Evolutionary conservation across 2,797 vertebrate genomes (phyloP).

Genomic region (Alectoris magna): DNA sequence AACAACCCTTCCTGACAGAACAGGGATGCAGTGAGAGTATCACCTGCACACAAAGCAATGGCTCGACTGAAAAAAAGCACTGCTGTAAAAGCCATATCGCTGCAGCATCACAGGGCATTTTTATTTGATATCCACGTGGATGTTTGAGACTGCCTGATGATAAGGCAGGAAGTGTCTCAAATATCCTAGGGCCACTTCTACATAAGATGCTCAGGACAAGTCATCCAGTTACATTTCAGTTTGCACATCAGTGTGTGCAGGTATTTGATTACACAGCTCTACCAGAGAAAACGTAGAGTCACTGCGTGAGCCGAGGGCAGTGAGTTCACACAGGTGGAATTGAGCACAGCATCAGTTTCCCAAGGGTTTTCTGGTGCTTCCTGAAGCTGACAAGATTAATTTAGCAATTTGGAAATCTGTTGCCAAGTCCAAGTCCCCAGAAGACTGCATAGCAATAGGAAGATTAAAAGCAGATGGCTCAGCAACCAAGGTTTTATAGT

Average conservation of each 20-base stretch:
- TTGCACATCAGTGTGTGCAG: background rate
- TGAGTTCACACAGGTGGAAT: constrained; percentile 61
- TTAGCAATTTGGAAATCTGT: constrained; percentile 73
- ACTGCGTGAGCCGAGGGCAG: background rate
- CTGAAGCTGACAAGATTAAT: constrained; percentile 82
- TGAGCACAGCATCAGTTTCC: constrained; percentile 13
- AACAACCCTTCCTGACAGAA: background rate
- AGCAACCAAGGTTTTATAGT: constrained; percentile 54
- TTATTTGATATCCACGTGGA: background rate
- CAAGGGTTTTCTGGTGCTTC: constrained; percentile 63
- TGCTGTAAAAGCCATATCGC: background rate
- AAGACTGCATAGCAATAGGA: constrained; percentile 65
- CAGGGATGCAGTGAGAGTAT: background rate
- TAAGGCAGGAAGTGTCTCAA: background rate
- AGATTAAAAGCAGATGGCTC: constrained; percentile 82
- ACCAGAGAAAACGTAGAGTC: background rate
- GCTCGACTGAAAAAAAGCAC: background rate
- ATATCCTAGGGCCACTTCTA: background rate
- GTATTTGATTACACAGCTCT: background rate
- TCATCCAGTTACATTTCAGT: background rate
- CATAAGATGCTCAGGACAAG: background rate
- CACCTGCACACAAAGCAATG: background rate
- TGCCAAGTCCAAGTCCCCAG: constrained; percentile 63
- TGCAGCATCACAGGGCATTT: background rate
- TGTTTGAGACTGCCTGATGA: background rate